Percentiles rank a stretch among this genome's conserved stretches.
These are phyloP conservation scores for Phoenicopterus ruber DNA, from an alignment of 2,113 vertebrate genomes.

Conservation along the genomic window DNA sequence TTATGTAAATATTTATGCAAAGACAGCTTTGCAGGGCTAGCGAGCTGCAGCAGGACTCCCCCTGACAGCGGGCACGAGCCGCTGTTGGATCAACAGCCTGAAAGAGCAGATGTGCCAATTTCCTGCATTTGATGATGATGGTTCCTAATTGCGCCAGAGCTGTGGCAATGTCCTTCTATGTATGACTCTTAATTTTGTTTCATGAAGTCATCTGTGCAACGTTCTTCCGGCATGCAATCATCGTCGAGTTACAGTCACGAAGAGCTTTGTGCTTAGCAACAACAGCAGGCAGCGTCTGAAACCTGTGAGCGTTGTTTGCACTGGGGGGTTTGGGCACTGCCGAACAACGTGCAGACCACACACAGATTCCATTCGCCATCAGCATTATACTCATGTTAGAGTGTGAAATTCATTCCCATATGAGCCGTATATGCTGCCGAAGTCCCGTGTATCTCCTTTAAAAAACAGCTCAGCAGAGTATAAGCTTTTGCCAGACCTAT, in stretches of 20 bases:
- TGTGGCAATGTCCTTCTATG: conserved; percentile 70
- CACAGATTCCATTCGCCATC: neutral
- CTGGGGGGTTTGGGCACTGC: neutral
- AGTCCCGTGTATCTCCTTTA: neutral
- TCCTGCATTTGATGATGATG: conserved; percentile 78
- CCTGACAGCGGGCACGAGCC: conserved; percentile 44
- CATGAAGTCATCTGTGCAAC: conserved; percentile 49
- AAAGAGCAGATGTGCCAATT: conserved; percentile 81
- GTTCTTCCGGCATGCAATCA: conserved; percentile 32
- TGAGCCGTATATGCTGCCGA: fast-evolving
- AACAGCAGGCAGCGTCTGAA: neutral
- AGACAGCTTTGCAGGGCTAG: conserved; percentile 62
- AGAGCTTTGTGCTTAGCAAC: neutral
- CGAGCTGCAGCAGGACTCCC: conserved; percentile 35
- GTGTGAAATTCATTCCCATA: neutral
- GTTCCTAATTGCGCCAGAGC: conserved; percentile 74
- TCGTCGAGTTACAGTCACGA: conserved; percentile 13
- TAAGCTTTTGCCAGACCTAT: neutral
- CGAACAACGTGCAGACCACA: neutral
- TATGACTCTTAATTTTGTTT: conserved; percentile 72
- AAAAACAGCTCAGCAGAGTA: fast-evolving
- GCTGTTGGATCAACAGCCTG: conserved; percentile 64
- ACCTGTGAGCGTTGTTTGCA: neutral
- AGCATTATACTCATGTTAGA: fast-evolving
- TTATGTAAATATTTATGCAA: conserved; percentile 66